Conservation (phyloP, 1,140 invertebrate species). For the Centruroides sculpturatus region DNA sequence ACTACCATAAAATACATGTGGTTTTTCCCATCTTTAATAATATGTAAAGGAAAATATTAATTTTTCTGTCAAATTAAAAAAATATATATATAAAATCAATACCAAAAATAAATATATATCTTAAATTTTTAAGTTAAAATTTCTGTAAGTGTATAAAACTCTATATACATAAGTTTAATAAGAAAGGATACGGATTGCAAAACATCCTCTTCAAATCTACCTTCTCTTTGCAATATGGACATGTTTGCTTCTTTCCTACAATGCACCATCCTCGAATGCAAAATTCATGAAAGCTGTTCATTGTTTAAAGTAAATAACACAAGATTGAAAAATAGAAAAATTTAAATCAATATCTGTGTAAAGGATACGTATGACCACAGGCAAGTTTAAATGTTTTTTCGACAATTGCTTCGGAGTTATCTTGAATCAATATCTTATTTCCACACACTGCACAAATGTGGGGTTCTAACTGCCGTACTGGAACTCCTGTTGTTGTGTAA, state of each 20-base stretch:
- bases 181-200: conserved; percentile 84
- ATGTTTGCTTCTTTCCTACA: conserved; percentile 98
- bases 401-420: conserved; percentile 32
- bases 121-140: too few relatives aligned
- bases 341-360: neutral
- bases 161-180: conserved; percentile 2
- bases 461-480: conserved; percentile 73
- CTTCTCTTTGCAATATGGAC: conserved; percentile 99
- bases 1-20: conserved; percentile 94
- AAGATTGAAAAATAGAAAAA: neutral
- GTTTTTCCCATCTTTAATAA: conserved; percentile 76
- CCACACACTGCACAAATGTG: conserved; percentile 96
- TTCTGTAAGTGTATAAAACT: too few relatives aligned
- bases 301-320: too few relatives aligned
- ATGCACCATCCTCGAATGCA: conserved; percentile 99
- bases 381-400: conserved; percentile 90
- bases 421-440: conserved; percentile 29
- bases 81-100: too few relatives aligned
- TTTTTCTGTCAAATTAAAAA: neutral
- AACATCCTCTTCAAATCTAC: conserved; percentile 97
- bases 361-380: conserved; percentile 65
- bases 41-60: conserved; percentile 1
- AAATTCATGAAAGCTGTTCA: conserved; percentile 82
- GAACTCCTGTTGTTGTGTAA: conserved; percentile 84
- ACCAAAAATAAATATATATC: too few relatives aligned